Percentiles rank a stretch among this genome's conserved stretches.
Evolutionary conservation across 2,113 vertebrate species (phyloP).

Genomic region (Octodon degus): DNA sequence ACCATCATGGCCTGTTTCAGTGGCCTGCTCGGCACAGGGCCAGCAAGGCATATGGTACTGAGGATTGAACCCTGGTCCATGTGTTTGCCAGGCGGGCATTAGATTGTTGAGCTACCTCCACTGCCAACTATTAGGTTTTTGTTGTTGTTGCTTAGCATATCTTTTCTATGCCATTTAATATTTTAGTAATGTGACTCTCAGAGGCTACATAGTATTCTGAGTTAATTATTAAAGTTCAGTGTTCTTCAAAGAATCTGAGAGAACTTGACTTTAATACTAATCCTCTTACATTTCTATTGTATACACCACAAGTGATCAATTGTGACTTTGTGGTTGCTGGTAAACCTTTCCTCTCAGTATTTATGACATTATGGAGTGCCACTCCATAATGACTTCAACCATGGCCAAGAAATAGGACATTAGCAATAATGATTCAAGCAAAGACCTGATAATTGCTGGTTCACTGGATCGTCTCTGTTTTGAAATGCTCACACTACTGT

Average conservation of each 20-base stretch:
- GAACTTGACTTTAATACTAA: not conserved
- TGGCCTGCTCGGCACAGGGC: no score
- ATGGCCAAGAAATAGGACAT: not conserved
- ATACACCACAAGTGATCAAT: not conserved
- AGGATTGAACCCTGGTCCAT: no score
- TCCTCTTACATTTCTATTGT: not conserved
- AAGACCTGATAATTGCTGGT: not conserved
- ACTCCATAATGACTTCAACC: not conserved
- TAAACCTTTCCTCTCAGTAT: not conserved
- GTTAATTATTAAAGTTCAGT: not conserved
- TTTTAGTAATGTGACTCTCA: not conserved
- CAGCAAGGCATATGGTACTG: no score
- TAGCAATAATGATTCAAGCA: not conserved
- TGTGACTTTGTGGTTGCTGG: not conserved
- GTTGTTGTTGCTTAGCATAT: not conserved
- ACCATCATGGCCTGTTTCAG: no score
- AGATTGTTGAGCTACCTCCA: no score
- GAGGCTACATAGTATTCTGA: not conserved
- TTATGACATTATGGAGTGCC: not conserved
- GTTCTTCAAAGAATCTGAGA: constrained; percentile 20
- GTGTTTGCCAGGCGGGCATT: no score
- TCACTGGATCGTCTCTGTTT: not conserved
- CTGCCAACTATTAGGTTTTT: no score
- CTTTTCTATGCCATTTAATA: not conserved
- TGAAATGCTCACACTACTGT: not conserved